Conservation (phyloP, 2,888 invertebrate species). For the Oxystoma pomonae region DNA sequence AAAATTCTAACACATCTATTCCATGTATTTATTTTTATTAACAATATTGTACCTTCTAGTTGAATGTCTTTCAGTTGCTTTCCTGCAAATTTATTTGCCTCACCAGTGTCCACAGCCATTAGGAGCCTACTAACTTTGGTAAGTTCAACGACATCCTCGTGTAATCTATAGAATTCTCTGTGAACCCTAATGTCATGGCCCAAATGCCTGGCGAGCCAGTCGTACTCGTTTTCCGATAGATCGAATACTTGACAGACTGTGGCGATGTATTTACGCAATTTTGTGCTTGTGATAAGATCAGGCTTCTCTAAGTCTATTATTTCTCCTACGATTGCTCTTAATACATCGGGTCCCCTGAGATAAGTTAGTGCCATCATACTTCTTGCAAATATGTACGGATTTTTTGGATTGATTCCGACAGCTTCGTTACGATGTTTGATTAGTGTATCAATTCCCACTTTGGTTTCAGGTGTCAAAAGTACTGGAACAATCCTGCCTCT, state of each 20-base stretch:
- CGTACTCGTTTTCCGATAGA: constrained; percentile 29
- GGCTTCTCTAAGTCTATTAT: constrained; percentile 20
- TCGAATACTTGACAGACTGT: constrained; percentile 33
- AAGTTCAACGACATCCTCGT: constrained; percentile 29
- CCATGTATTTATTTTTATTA: no score
- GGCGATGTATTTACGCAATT: constrained; percentile 31
- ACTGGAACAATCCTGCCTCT: constrained; percentile 24
- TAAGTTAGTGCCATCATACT: constrained; percentile 6
- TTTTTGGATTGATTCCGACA: constrained; percentile 14
- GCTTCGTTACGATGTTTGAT: constrained; percentile 8
- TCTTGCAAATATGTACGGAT: constrained; percentile 23
- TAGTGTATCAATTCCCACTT: constrained; percentile 18
- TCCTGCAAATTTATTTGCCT: no score
- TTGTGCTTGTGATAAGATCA: constrained; percentile 27
- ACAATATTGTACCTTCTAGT: no score
- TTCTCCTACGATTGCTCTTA: constrained; percentile 20
- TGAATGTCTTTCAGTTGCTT: no score
- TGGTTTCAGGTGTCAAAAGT: constrained; percentile 19
- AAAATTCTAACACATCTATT: no score
- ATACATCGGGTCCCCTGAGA: constrained; percentile 23
- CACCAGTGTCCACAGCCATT: constrained; percentile 27
- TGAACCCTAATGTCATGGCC: constrained; percentile 32
- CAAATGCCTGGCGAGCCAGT: constrained; percentile 31
- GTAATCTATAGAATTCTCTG: constrained; percentile 32
- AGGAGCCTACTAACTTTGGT: constrained; percentile 31